phyloP scores from a whole-genome alignment of 2,797 vertebrate species.

The Cryptoblepharus egeriae region DNA sequence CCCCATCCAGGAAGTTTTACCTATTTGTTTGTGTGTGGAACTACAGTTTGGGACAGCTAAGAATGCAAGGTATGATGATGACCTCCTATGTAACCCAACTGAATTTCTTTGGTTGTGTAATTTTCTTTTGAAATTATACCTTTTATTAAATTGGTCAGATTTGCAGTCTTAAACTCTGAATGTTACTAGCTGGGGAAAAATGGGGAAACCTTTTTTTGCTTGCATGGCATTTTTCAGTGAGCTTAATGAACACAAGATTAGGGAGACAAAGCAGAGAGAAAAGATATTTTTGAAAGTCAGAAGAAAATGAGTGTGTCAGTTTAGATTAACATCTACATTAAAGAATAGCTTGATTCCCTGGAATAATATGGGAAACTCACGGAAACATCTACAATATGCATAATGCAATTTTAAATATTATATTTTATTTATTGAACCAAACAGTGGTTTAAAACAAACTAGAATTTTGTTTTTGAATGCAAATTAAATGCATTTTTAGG shows the following conservation, averaged over 20 bases:
- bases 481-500: background rate
- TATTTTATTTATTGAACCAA: background rate
- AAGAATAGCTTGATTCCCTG: slow-evolving; percentile 1
- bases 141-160: slow-evolving; percentile 41
- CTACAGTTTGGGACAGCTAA: slow-evolving; percentile 40
- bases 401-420: background rate
- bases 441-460: background rate
- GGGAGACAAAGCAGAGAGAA: background rate
- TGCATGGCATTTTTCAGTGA: background rate
- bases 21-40: background rate
- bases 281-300: background rate
- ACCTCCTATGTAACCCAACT: slow-evolving; percentile 32
- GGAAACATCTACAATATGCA: background rate
- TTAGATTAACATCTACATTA: slow-evolving; percentile 22
- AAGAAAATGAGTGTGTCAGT: background rate
- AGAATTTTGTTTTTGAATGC: no score
- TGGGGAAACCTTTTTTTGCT: background rate
- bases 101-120: slow-evolving; percentile 54
- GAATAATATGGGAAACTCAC: background rate
- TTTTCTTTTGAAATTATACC: slow-evolving; percentile 53
- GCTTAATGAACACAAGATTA: slow-evolving; percentile 10
- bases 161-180: slow-evolving; percentile 20
- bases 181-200: background rate
- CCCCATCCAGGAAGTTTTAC: slow-evolving; percentile 24
- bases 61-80: slow-evolving; percentile 52